Evolutionary conservation across 2,113 vertebrate species (phyloP).

Genomic region (Dasyurus viverrinus): DNA sequence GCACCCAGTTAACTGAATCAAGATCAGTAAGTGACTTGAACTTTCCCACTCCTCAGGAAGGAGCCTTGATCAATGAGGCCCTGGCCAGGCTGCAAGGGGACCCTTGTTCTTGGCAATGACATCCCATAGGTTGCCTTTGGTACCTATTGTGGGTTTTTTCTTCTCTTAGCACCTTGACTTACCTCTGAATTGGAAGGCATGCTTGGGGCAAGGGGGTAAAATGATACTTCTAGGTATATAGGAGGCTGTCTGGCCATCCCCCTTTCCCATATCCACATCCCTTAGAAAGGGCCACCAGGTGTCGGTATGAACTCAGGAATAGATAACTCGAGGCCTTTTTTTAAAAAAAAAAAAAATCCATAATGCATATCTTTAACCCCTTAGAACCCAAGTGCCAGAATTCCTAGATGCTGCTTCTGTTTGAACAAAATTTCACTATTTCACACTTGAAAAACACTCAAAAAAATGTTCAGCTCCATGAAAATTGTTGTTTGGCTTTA

Average conservation of each 20-base stretch:
- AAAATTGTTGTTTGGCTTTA: constrained; percentile 73
- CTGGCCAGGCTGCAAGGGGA: constrained; percentile 17
- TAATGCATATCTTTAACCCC: constrained; percentile 53
- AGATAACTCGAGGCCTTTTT: constrained; percentile 79
- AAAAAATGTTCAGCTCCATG: constrained; percentile 66
- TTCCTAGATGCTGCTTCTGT: constrained; percentile 75
- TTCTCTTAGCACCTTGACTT: constrained; percentile 48
- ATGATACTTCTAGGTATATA: constrained; percentile 61
- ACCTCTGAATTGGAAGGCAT: constrained; percentile 62
- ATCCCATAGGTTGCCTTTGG: constrained; percentile 28
- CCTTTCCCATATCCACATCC: constrained; percentile 18
- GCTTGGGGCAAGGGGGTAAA: constrained; percentile 12
- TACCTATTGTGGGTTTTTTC: constrained; percentile 43
- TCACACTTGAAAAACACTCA: constrained; percentile 74
- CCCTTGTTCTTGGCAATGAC: neutral
- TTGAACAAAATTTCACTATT: constrained; percentile 71
- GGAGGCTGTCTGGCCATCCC: constrained; percentile 48
- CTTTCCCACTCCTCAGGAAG: constrained; percentile 36
- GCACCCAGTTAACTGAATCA: constrained; percentile 10
- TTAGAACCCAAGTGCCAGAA: constrained; percentile 81
- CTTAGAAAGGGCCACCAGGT: constrained; percentile 43
- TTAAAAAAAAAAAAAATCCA: constrained; percentile 48
- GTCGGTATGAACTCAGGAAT: constrained; percentile 81
- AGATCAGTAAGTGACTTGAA: constrained; percentile 33
- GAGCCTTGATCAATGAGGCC: constrained; percentile 40